These are phyloP conservation scores for Neoaliturus tenellus DNA, from an alignment of 2,888 invertebrate genomes.

Conservation along the genomic window DNA sequence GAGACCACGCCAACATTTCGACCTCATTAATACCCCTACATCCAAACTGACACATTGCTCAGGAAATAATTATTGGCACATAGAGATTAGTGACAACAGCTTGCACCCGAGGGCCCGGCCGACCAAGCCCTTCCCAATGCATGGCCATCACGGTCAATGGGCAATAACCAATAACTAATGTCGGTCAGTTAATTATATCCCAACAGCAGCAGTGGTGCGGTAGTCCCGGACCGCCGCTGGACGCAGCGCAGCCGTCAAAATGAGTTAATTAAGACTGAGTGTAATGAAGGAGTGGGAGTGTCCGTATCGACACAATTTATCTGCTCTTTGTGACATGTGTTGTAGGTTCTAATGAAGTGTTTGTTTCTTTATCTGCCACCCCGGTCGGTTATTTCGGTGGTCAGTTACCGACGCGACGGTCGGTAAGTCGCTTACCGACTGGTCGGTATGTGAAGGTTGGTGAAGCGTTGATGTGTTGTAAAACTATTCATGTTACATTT, in stretches of 20 bases:
- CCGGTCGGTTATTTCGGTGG: not conserved
- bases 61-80: not conserved
- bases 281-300: constrained; percentile 31
- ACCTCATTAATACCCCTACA: not conserved
- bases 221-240: not conserved
- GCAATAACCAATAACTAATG: constrained; percentile 6
- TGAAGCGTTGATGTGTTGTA: too few relatives aligned
- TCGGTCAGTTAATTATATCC: constrained; percentile 10
- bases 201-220: not conserved
- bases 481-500: too few relatives aligned
- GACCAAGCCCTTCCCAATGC: not conserved
- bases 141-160: not conserved
- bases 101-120: not conserved
- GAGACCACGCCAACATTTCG: too few relatives aligned
- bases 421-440: too few relatives aligned
- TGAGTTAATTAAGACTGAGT: constrained; percentile 21
- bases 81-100: not conserved
- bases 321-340: constrained; percentile 21
- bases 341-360: constrained; percentile 22
- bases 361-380: constrained; percentile 31
- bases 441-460: too few relatives aligned
- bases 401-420: too few relatives aligned
- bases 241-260: not conserved
- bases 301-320: constrained; percentile 22
- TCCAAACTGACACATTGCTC: not conserved